Base-by-base conservation (phyloP, 2,888 invertebrate genomes). In the Mactromeris polynyma region DNA sequence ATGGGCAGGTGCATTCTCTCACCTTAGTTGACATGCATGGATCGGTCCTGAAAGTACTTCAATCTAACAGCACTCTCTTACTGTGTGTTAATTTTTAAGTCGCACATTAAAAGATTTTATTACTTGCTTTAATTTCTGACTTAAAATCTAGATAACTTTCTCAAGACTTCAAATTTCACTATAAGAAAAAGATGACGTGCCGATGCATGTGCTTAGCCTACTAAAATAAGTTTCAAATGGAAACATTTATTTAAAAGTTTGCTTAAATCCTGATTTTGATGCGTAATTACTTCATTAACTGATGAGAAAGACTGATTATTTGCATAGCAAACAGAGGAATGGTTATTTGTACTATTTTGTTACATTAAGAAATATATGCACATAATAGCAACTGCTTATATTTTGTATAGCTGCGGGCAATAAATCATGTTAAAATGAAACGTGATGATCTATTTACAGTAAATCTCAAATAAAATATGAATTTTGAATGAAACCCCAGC, bases 391-490 rank as follows among this genome's bases (percentile, higher is more conserved):
- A 26, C n/a, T 26, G n/a, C 26, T 64, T 64, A 11, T 64, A 64
- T 64, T 64, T 64, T 64, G n/a, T 26, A 26, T 26, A 64, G 9
- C 58, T 26, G 58, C n/a, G 11, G 9, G 7, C 3, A 9, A 64
- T 64, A 9, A 26, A 64, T n/a, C 58, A 26, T n/a, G 58, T 6
- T 73, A 73, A 73, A 26, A 58, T 58, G 17, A 73, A 73, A 21
- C 36, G 3, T 17, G 11, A 33, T 73, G 73, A 73, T 73, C n/a
- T 73, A 73, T 73, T 36, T 33, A 26, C 11, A 73, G 14, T 17
- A 73, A 73, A 73, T 36, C 73, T 64, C 58, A 26, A 64, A 64
- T 64, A 26, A 64, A 26, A 26, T 64, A 36, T 73, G 73, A 73
- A 73, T 73, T 73, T 73, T 26, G 73, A 33, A 73, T 36, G 33